These are phyloP conservation scores for Heliconius ismenius DNA, from an alignment of 2,888 invertebrate genomes.

Conservation along the genomic window DNA sequence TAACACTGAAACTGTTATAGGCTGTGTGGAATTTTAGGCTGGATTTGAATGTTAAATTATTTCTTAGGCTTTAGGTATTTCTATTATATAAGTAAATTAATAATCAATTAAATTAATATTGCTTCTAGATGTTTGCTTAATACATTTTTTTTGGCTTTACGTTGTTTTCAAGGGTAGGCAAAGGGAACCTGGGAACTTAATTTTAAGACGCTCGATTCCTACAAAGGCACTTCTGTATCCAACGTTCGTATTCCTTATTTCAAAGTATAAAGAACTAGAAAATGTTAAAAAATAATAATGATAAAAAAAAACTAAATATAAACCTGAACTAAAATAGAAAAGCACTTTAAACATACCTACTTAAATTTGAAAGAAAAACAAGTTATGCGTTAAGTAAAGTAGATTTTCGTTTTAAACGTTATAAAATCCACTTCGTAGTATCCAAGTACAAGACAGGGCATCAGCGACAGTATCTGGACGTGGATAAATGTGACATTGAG, in stretches of 20 bases:
- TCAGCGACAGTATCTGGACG: constrained; percentile 57
- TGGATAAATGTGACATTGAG: constrained; percentile 57
- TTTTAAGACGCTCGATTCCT: too few species aligned
- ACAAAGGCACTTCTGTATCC: too few species aligned
- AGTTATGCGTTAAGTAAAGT: neutral
- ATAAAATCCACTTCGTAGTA: constrained; percentile 28
- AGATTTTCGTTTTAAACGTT: constrained; percentile 13
- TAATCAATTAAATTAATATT: neutral
- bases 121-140: neutral
- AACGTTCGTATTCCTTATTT: too few species aligned
- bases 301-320: neutral
- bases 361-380: neutral
- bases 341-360: neutral
- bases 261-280: too few species aligned
- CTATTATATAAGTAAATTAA: neutral
- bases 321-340: neutral
- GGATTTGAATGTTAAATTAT: constrained; percentile 1
- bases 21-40: neutral
- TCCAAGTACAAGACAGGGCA: constrained; percentile 37
- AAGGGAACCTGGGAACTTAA: too few species aligned
- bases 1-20: constrained; percentile 58
- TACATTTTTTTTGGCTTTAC: too few species aligned
- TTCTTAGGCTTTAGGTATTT: neutral
- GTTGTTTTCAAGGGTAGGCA: too few species aligned
- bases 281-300: neutral